A percentile compares a stretch with the other conserved stretches of the same genome.
phyloP scores from a whole-genome alignment of 2,113 vertebrate species.

The Zosterops hypoxanthus region DNA sequence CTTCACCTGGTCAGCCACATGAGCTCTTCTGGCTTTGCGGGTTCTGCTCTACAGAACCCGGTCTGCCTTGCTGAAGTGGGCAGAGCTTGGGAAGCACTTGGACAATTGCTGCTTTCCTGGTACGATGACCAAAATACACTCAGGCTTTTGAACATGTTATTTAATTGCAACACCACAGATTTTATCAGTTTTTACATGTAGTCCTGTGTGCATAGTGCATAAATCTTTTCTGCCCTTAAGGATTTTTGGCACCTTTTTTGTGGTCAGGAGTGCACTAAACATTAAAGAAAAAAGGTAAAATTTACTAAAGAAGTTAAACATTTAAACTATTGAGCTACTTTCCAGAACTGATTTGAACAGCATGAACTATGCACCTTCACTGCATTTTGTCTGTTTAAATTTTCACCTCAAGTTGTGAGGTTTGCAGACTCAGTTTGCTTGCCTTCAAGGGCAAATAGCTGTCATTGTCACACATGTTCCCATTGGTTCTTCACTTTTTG shows the following conservation, averaged over 20 bases:
- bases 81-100: neutral
- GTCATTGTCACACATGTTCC: rapidly evolving
- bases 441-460: neutral
- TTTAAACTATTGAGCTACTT: neutral
- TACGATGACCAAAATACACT: neutral
- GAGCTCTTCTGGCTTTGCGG: neutral
- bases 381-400: neutral
- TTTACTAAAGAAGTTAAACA: conserved; percentile 30
- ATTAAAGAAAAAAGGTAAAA: neutral
- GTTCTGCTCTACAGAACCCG: neutral
- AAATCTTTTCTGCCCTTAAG: neutral
- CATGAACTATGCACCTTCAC: neutral
- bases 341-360: neutral
- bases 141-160: neutral
- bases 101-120: rapidly evolving
- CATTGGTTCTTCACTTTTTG: neutral
- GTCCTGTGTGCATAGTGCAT: neutral
- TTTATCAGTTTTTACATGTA: neutral
- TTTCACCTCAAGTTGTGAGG: neutral
- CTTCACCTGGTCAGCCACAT: neutral
- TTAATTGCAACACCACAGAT: neutral
- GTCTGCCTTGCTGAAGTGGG: neutral
- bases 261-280: neutral
- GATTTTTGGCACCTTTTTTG: neutral
- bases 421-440: neutral